Base-by-base conservation (phyloP, 1,140 invertebrate genomes). In the Anastrepha ludens region DNA sequence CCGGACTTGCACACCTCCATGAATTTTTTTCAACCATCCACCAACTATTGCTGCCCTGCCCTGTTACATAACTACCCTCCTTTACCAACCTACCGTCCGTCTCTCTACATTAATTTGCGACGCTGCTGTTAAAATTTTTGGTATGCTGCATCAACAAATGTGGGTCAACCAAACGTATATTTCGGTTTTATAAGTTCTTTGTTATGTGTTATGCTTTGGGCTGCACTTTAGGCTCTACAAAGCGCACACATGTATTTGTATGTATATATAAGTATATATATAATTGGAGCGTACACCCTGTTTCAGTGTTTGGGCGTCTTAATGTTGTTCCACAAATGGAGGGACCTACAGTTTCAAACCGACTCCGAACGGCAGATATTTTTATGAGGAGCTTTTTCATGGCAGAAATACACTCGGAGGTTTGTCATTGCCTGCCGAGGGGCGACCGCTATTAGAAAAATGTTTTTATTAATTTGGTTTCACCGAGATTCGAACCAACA, bases 111-210 rank as follows among this genome's bases (percentile, higher is more conserved):
- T 41, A 5, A 47, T 74, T 74, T 47, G 74, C 74, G 15, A 81
- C 74, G 55, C 55, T 55, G 29, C 47, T 55, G 74, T 81, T 81
- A 20, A 55, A 81, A 55, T 41, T 81, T 15, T 81, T 20, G 44
- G 74, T 81, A 81, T 81, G 50, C 74, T 81, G 74, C n/a, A 47
- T n/a, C 20, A 13, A 7, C 15, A 50, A 81, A 81, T 81, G 41
- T 81, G 47, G 74, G 74, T 81, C 74, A 81, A 55, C 74, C 74
- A 29, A 81, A 81, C 55, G 47, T 47, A 9, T 50, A 55, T 50
- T 81, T 50, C 47, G 74, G 44, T 50, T 81, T 55, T 29, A 55
- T 20, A 55, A 55, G 44, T 81, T 13, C 55, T 29, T 29, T 29
- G 29, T 29, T 29, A 29, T 29, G 29, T 81, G 20, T 81, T 81